Evolutionary conservation across 2,113 vertebrate species (phyloP).

Genomic region (Felis chaus): DNA sequence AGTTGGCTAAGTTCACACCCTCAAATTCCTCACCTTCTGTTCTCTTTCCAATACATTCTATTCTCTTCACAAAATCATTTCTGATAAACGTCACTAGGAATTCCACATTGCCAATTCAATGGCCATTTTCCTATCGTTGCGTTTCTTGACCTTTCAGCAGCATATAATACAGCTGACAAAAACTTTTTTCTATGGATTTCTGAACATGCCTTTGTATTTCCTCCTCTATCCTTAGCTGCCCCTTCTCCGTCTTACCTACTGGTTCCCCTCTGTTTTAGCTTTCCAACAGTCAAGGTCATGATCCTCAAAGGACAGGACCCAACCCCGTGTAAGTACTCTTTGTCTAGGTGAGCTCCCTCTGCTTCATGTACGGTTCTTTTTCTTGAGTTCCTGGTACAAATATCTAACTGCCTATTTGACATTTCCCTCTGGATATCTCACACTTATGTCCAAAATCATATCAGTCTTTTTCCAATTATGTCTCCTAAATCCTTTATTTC

Average conservation of each 20-base stretch:
- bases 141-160: background rate
- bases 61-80: background rate
- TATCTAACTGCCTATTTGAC: background rate
- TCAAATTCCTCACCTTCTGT: background rate
- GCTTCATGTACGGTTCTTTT: background rate
- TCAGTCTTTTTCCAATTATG: background rate
- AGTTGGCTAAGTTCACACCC: background rate
- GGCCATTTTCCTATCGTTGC: background rate
- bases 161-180: background rate
- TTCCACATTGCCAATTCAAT: background rate
- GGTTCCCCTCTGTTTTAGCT: background rate
- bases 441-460: background rate
- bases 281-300: background rate
- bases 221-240: background rate
- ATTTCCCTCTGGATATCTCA: background rate
- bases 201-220: background rate
- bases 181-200: background rate
- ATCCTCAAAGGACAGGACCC: background rate
- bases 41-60: background rate
- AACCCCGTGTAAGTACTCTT: background rate
- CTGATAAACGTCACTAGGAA: background rate
- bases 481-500: background rate
- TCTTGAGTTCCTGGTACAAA: background rate
- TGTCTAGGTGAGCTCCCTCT: background rate
- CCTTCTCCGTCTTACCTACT: background rate